phyloP scores from a whole-genome alignment of 2,113 vertebrate species.

The Donacobius atricapilla region DNA sequence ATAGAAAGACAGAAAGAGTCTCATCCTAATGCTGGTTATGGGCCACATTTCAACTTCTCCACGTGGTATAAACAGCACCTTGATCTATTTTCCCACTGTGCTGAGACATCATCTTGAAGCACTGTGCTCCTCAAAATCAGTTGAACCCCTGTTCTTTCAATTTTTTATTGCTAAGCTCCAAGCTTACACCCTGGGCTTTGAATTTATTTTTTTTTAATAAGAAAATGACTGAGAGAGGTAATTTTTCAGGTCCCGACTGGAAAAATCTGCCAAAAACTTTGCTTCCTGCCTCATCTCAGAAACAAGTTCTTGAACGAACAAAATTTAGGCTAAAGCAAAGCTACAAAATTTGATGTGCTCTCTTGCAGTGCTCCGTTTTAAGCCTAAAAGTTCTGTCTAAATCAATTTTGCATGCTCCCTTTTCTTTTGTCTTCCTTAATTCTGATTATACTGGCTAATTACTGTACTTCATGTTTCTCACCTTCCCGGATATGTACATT shows the following conservation, averaged over 20 bases:
- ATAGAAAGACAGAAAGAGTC: not conserved
- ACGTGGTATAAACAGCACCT: not conserved
- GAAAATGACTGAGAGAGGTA: not conserved
- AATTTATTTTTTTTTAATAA: not conserved
- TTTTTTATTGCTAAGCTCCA: not conserved
- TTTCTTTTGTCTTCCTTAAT: not conserved
- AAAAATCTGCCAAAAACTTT: not conserved
- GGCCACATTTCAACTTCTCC: not conserved
- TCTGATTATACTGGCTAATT: not conserved
- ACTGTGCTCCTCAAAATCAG: not conserved
- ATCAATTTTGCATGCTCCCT: not conserved
- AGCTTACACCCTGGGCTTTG: not conserved
- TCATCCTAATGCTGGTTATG: not conserved
- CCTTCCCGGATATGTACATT: rapidly evolving
- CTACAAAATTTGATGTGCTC: not conserved
- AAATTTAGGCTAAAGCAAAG: not conserved
- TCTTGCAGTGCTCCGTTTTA: not conserved
- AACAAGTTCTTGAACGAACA: not conserved
- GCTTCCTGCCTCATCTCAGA: not conserved
- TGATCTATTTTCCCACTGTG: not conserved
- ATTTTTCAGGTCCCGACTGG: not conserved
- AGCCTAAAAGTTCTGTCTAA: not conserved
- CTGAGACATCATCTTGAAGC: not conserved
- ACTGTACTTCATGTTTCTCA: not conserved
- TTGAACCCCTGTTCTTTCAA: not conserved